A percentile compares a stretch with the other conserved stretches of the same genome.
phyloP scores from a whole-genome alignment of 2,888 invertebrate genomes.

The Athetis lepigone region DNA sequence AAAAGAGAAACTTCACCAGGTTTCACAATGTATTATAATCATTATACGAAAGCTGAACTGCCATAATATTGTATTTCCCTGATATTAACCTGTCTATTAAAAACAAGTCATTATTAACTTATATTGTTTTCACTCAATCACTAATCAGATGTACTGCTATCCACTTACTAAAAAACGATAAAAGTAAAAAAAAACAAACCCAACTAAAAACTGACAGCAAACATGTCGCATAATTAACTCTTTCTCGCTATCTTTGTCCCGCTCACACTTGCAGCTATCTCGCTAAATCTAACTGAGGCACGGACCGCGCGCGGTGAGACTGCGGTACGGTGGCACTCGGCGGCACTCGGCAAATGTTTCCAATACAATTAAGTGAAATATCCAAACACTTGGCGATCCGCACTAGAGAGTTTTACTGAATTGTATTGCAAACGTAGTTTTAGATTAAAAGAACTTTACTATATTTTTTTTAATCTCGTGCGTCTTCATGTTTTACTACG shows the following conservation, averaged over 20 bases:
- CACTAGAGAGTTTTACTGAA: constrained; percentile 28
- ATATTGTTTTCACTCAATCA: not conserved
- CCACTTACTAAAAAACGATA: not conserved
- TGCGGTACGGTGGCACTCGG: constrained; percentile 20
- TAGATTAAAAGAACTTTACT: not conserved
- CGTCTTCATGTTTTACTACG: no score
- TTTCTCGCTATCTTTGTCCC: constrained; percentile 29
- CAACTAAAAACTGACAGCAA: constrained; percentile 20
- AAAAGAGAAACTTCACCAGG: no score
- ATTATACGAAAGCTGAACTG: no score
- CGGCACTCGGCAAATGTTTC: constrained; percentile 30
- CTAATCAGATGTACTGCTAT: not conserved
- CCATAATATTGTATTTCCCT: no score
- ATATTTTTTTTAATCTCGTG: not conserved
- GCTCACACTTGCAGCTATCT: constrained; percentile 18
- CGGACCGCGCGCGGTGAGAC: constrained; percentile 26
- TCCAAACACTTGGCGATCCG: constrained; percentile 40
- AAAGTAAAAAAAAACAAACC: constrained; percentile 11
- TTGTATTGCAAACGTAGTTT: constrained; percentile 16
- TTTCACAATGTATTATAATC: no score
- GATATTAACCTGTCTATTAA: not conserved
- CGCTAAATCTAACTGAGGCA: constrained; percentile 18
- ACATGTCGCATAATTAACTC: not conserved
- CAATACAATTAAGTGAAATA: constrained; percentile 58
- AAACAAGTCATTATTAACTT: no score